Evolutionary conservation across 2,797 vertebrate species (phyloP).

Genomic region (Squalus acanthias): DNA sequence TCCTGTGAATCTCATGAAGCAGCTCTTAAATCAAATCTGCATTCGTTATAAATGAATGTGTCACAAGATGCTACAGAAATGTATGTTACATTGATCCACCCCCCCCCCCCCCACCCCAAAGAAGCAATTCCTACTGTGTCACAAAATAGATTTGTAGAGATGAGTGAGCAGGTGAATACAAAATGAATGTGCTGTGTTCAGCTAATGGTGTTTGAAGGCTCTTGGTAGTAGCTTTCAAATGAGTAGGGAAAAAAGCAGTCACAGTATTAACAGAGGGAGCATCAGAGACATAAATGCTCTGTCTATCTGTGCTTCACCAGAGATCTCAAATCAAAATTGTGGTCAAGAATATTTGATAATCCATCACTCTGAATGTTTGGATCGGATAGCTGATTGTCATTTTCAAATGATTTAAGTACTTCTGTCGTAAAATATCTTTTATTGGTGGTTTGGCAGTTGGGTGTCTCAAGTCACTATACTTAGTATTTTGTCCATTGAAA

Average conservation of each 20-base stretch:
- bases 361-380: neutral
- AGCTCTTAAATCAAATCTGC: constrained; percentile 38
- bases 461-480: neutral
- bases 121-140: constrained; percentile 29
- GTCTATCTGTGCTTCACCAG: neutral
- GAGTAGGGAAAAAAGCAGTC: neutral
- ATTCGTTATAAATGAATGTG: constrained; percentile 30
- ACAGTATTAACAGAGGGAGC: neutral
- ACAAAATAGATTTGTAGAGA: constrained; percentile 28
- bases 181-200: neutral
- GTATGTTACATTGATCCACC: neutral
- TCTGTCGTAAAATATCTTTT: neutral
- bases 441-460: neutral
- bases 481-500: neutral
- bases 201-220: constrained; percentile 42
- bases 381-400: neutral
- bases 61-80: constrained; percentile 32
- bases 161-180: constrained; percentile 41
- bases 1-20: constrained; percentile 29
- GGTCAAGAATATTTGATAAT: neutral
- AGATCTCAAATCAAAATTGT: neutral
- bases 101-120: neutral
- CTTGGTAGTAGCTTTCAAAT: constrained; percentile 43
- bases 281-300: neutral
- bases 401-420: neutral